These are phyloP conservation scores for Drosophila takahashii DNA, from an alignment of 1,140 invertebrate species.

Conservation along the genomic window DNA sequence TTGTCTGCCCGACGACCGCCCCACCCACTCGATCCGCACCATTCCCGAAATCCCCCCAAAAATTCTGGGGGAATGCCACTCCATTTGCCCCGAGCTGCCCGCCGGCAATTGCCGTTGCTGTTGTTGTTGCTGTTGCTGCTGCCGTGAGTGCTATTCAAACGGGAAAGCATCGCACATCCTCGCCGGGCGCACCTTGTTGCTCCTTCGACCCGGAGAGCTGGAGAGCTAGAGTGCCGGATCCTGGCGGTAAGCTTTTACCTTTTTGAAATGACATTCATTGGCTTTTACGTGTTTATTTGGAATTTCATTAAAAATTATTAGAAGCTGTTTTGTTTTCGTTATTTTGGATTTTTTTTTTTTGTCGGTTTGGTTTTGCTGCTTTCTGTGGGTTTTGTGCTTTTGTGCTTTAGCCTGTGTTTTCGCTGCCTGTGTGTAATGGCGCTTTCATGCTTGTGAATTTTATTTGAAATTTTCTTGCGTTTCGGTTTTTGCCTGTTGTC, in stretches of 20 bases:
- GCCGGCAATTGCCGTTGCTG: conserved; percentile 60
- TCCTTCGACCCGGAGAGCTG: conserved; percentile 37
- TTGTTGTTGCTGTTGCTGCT: conserved; percentile 37
- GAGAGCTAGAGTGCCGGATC: conserved; percentile 7
- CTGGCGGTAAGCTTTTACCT: conserved; percentile 66
- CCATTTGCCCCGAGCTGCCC: conserved; percentile 69
- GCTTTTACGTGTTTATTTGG: conserved; percentile 82
- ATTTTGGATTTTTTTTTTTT: conserved; percentile 1
- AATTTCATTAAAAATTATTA: conserved; percentile 83
- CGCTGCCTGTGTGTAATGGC: conserved; percentile 69
- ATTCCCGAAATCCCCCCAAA: conserved; percentile 8
- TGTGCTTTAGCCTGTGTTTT: conserved; percentile 52
- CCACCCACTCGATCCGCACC: conserved; percentile 8
- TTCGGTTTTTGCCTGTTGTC: conserved; percentile 69
- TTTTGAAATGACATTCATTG: conserved; percentile 82
- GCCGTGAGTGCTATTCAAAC: conserved; percentile 64
- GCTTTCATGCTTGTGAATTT: conserved; percentile 81
- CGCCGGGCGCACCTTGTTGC: conserved; percentile 67
- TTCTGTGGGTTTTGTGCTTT: conserved; percentile 72
- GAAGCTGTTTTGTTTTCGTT: conserved; percentile 77
- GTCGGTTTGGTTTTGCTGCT: conserved; percentile 32
- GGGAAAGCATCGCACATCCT: conserved; percentile 61
- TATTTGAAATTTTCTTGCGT: conserved; percentile 82
- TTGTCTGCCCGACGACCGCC: conserved; percentile 34
- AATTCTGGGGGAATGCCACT: conserved; percentile 50